Conservation (phyloP, 2,888 invertebrate genomes). For the Melieria omissa region DNA sequence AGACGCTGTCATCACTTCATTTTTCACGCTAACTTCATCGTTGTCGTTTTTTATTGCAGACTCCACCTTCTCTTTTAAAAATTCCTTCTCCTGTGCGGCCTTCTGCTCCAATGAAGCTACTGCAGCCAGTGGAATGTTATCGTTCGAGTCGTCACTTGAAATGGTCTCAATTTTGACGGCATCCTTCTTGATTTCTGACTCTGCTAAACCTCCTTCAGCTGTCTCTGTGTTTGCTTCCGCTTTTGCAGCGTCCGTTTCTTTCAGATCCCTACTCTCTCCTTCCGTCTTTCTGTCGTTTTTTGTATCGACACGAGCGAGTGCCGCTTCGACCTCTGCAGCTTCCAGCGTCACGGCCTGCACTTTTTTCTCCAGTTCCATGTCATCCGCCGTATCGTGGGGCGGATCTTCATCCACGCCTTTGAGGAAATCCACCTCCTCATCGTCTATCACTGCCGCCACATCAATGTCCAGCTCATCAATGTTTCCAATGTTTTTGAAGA, state of each 20-base stretch:
- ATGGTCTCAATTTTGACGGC: conserved; percentile 47
- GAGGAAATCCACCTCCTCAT: conserved; percentile 62
- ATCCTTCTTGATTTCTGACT: not conserved
- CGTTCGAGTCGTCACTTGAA: conserved; percentile 64
- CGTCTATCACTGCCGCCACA: conserved; percentile 61
- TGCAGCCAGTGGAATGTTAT: conserved; percentile 60
- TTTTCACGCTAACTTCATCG: conserved; percentile 4
- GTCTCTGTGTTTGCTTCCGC: not conserved
- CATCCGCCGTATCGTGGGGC: conserved; percentile 28
- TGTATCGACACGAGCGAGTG: not conserved
- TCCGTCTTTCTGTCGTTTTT: not conserved
- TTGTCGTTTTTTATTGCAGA: conserved; percentile 34
- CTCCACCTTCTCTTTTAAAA: conserved; percentile 47
- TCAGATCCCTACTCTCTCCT: not conserved
- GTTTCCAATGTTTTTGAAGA: conserved; percentile 63
- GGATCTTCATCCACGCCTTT: conserved; percentile 54
- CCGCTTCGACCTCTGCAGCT: not conserved
- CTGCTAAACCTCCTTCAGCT: not conserved
- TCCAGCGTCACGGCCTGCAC: conserved; percentile 1
- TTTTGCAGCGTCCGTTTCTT: not conserved
- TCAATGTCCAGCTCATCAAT: conserved; percentile 64
- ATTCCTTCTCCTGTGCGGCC: conserved; percentile 10
- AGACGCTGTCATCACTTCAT: conserved; percentile 27
- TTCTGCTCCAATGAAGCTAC: conserved; percentile 53
- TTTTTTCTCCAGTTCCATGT: conserved; percentile 23